A percentile compares a stretch with the other conserved stretches of the same genome.
Conservation (phyloP, 2,797 vertebrate genomes). For the Spondyliosoma cantharus region DNA sequence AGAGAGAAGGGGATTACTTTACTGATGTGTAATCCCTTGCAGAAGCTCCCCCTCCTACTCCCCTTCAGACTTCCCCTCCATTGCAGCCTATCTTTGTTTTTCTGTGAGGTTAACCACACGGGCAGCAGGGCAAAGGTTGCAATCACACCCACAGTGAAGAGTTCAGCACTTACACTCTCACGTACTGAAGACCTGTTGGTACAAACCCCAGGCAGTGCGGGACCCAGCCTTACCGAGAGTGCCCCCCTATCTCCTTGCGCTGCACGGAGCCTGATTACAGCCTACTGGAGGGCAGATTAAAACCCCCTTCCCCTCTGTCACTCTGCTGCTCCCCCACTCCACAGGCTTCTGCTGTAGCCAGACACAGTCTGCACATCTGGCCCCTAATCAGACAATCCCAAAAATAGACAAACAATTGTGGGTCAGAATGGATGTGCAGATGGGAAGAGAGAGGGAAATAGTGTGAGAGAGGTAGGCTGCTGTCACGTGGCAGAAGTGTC, state of each 20-base stretch:
- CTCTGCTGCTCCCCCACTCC: slow-evolving; percentile 41
- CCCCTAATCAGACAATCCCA: slow-evolving; percentile 77
- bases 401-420: slow-evolving; percentile 79
- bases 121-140: slow-evolving; percentile 58
- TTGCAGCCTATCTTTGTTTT: slow-evolving; percentile 22
- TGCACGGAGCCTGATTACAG: slow-evolving; percentile 74
- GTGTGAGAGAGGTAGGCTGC: slow-evolving; percentile 32
- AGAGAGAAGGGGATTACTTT: slow-evolving; percentile 55
- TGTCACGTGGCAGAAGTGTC: slow-evolving; percentile 52
- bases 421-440: slow-evolving; percentile 68
- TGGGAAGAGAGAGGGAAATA: slow-evolving; percentile 43
- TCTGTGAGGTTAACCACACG: slow-evolving; percentile 64
- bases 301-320: slow-evolving; percentile 48
- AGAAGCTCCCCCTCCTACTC: slow-evolving; percentile 22
- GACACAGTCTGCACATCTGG: slow-evolving; percentile 79
- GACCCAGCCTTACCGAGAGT: slow-evolving; percentile 21
- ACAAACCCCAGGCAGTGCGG: slow-evolving; percentile 30
- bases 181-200: slow-evolving; percentile 39
- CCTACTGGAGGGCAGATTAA: slow-evolving; percentile 74
- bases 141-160: slow-evolving; percentile 64
- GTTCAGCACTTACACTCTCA: slow-evolving; percentile 34
- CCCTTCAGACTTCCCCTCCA: slow-evolving; percentile 13
- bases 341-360: slow-evolving; percentile 60
- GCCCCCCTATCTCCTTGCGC: slow-evolving; percentile 35
- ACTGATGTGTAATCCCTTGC: slow-evolving; percentile 56